phyloP scores from a whole-genome alignment of 92 coral and sea anemone genomes.

The Ricordea florida region DNA sequence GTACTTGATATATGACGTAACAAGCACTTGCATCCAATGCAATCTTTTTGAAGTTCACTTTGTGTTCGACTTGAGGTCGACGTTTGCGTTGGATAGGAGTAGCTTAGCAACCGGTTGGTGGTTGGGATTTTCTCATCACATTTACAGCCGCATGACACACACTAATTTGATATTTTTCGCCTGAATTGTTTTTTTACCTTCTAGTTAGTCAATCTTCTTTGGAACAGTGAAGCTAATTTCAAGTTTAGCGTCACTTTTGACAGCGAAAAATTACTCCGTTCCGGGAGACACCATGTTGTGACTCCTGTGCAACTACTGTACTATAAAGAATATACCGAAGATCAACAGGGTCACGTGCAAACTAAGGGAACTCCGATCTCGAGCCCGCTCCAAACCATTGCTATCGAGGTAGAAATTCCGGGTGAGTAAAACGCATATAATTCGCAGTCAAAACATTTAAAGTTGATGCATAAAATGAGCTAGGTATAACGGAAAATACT shows the following conservation, averaged over 20 bases:
- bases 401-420: conserved; percentile 68
- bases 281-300: conserved; percentile 70
- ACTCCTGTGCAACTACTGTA: conserved; percentile 66
- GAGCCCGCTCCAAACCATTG: conserved; percentile 37
- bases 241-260: conserved; percentile 72
- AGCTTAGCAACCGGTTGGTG: too few species aligned
- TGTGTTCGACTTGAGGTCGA: too few species aligned
- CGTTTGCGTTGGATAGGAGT: too few species aligned
- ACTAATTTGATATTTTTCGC: not conserved
- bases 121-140: not conserved
- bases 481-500: too few species aligned
- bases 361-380: conserved; percentile 56
- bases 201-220: conserved; percentile 45
- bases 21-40: too few species aligned
- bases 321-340: conserved; percentile 55
- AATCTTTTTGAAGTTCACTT: too few species aligned
- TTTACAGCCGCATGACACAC: not conserved
- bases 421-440: conserved; percentile 34
- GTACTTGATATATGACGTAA: too few species aligned
- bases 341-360: conserved; percentile 41
- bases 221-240: conserved; percentile 41
- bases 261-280: conserved; percentile 46
- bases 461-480: not conserved
- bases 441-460: not conserved
- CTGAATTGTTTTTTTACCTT: not conserved